A percentile compares a stretch with the other conserved stretches of the same genome.
These are phyloP conservation scores for Hypomesus transpacificus DNA, from an alignment of 2,113 vertebrate species.

Conservation along the genomic window DNA sequence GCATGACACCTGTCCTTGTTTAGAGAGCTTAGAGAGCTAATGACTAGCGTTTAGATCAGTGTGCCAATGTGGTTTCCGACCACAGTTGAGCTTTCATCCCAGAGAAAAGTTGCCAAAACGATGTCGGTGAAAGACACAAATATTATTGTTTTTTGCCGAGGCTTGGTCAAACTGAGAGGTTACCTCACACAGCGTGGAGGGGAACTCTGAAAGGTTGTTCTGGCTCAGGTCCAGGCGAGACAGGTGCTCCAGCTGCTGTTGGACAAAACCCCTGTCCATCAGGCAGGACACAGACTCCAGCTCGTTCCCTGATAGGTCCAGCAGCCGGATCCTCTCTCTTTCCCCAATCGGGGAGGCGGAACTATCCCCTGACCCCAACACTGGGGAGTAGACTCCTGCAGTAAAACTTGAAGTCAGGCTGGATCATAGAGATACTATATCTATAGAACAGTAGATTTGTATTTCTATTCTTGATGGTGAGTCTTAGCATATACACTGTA, in stretches of 20 bases:
- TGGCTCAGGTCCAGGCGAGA: constrained; percentile 86
- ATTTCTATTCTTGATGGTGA: background rate
- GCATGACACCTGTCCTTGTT: no score
- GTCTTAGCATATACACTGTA: background rate
- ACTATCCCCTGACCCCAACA: constrained; percentile 63
- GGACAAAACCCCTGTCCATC: constrained; percentile 71
- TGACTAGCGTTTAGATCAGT: no score
- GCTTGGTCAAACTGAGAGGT: no score
- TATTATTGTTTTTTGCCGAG: no score
- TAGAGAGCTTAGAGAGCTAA: no score
- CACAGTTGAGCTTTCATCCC: no score
- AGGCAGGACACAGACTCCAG: constrained; percentile 81
- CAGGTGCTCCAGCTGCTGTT: constrained; percentile 78
- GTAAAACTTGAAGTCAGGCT: background rate
- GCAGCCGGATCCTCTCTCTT: constrained; percentile 80
- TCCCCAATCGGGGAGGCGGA: constrained; percentile 71
- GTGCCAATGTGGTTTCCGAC: no score
- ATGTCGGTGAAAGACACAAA: no score
- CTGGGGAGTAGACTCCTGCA: constrained; percentile 27
- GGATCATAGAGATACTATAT: background rate
- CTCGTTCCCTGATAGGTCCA: constrained; percentile 94
- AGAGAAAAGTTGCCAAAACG: no score
- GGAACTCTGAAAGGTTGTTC: constrained; percentile 81
- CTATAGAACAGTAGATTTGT: background rate
- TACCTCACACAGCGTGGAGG: constrained; percentile 85